These are phyloP conservation scores for Camponotus vicinus DNA, from an alignment of 1,140 invertebrate genomes.

Conservation along the genomic window DNA sequence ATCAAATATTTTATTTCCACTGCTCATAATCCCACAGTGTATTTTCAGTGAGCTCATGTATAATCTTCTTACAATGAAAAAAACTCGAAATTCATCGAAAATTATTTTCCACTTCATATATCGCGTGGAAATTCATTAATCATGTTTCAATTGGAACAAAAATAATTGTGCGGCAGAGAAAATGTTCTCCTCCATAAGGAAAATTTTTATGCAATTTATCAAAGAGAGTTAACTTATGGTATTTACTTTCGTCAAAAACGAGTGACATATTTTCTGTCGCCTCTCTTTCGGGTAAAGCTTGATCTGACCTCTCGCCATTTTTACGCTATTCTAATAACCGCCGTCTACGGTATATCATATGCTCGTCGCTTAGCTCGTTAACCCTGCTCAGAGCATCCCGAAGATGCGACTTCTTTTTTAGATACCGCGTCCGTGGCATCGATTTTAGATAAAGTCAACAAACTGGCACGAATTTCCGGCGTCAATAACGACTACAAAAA, in stretches of 20 bases:
- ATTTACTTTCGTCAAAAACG: neutral
- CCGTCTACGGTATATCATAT: neutral
- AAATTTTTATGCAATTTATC: constrained; percentile 16
- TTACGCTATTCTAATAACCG: constrained; percentile 40
- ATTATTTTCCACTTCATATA: constrained; percentile 29
- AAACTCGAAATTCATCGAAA: neutral
- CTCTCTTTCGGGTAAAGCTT: neutral
- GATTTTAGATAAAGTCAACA: constrained; percentile 75
- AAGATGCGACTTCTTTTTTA: constrained; percentile 58
- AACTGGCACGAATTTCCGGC: constrained; percentile 71
- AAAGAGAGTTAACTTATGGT: neutral
- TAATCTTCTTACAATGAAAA: neutral
- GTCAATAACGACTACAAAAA: constrained; percentile 37
- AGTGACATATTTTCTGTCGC: neutral
- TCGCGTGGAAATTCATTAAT: constrained; percentile 34
- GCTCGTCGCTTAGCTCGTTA: constrained; percentile 62
- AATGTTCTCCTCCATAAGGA: neutral
- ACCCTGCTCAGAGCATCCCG: constrained; percentile 52
- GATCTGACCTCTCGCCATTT: constrained; percentile 30
- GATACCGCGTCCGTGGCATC: constrained; percentile 37
- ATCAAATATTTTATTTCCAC: constrained; percentile 6
- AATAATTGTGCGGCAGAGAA: constrained; percentile 16
- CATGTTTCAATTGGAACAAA: neutral
- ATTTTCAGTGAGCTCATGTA: neutral
- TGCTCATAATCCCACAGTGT: neutral